A percentile compares a stretch with the other conserved stretches of the same genome.
phyloP scores from a whole-genome alignment of 2,888 invertebrate genomes.

The Cryptophagus acutangulus region DNA sequence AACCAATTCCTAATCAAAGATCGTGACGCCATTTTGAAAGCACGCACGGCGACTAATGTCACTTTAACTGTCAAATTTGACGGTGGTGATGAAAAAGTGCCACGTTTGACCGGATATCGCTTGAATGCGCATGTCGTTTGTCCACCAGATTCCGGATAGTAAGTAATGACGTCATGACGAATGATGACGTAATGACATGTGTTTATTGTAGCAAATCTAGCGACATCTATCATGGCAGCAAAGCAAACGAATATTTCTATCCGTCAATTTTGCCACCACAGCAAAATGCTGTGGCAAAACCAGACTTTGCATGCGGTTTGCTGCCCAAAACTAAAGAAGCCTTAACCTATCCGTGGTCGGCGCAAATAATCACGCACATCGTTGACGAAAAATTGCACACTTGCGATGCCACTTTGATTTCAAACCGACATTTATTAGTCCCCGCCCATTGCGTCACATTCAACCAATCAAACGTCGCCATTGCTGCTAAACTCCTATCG shows the following conservation, averaged over 20 bases:
- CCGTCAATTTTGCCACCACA: too few species aligned
- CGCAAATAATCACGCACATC: constrained; percentile 17
- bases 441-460: constrained; percentile 34
- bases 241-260: too few species aligned
- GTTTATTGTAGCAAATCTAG: too few species aligned
- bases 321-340: not conserved
- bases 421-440: constrained; percentile 25
- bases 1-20: constrained; percentile 34
- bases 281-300: too few species aligned
- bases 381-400: constrained; percentile 16
- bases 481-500: constrained; percentile 18
- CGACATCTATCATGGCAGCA: too few species aligned
- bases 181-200: too few species aligned
- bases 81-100: constrained; percentile 31
- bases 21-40: constrained; percentile 27
- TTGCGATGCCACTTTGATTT: constrained; percentile 29
- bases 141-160: constrained; percentile 27
- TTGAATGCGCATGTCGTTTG: constrained; percentile 38
- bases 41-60: constrained; percentile 24
- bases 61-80: constrained; percentile 35
- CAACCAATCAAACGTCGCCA: constrained; percentile 15
- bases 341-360: constrained; percentile 25
- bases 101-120: constrained; percentile 35
- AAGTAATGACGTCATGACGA: too few species aligned
- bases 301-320: constrained; percentile 17